A percentile compares a stretch with the other conserved stretches of the same genome.
phyloP scores from a whole-genome alignment of 2,888 invertebrate species.

The Sycophila texana region DNA sequence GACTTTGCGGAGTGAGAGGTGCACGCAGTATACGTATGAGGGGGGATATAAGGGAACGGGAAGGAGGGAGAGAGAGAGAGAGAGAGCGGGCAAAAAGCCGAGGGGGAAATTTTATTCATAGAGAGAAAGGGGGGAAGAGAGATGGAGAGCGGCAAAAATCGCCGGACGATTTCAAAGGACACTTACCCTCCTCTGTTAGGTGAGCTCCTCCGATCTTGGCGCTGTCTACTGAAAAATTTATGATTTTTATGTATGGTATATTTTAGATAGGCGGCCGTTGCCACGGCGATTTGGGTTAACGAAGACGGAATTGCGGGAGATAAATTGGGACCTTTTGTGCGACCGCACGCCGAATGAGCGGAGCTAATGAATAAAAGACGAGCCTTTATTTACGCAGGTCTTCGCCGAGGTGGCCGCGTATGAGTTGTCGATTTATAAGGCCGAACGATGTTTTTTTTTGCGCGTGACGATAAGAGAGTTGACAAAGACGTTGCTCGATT shows the following conservation, averaged over 20 bases:
- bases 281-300: slow-evolving; percentile 29
- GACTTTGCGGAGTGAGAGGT: slow-evolving; percentile 11
- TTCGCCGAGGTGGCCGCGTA: slow-evolving; percentile 11
- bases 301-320: slow-evolving; percentile 25
- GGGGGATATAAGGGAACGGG: neutral
- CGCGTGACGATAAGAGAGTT: neutral
- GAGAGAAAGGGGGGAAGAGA: slow-evolving; percentile 3
- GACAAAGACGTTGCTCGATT: slow-evolving; percentile 30
- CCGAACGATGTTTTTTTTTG: slow-evolving; percentile 12
- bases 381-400: slow-evolving; percentile 20
- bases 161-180: slow-evolving; percentile 50
- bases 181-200: slow-evolving; percentile 76
- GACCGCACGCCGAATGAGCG: neutral
- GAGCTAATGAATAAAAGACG: slow-evolving; percentile 45
- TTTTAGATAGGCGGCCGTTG: neutral
- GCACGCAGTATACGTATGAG: neutral
- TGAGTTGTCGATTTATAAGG: slow-evolving; percentile 38
- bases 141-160: slow-evolving; percentile 26
- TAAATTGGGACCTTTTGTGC: slow-evolving; percentile 29
- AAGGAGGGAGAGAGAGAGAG: neutral
- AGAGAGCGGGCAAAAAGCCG: neutral
- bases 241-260: slow-evolving; percentile 21
- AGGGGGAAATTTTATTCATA: neutral
- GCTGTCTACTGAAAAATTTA: slow-evolving; percentile 68
- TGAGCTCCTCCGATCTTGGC: slow-evolving; percentile 74